These are phyloP conservation scores for Aleiodes leptofemur DNA, from an alignment of 2,888 invertebrate species.

Conservation along the genomic window DNA sequence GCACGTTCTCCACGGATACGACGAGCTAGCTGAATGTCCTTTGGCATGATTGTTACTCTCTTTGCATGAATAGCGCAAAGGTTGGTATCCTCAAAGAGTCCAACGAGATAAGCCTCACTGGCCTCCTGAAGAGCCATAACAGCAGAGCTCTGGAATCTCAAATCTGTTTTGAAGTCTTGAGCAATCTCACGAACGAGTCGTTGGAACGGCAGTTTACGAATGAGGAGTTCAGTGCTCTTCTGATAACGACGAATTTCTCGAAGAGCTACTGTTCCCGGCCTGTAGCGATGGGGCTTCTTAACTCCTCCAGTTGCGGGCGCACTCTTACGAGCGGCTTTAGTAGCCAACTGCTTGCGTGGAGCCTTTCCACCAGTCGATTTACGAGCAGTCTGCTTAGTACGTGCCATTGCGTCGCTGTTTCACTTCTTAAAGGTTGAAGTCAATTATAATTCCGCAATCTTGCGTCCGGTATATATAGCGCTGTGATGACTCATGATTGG, in stretches of 20 bases:
- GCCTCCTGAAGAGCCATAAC: constrained; percentile 83
- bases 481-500: too few species aligned
- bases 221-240: constrained; percentile 84
- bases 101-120: constrained; percentile 81
- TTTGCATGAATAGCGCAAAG: constrained; percentile 87
- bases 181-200: constrained; percentile 85
- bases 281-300: constrained; percentile 84
- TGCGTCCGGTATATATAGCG: too few species aligned
- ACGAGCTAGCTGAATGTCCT: constrained; percentile 79
- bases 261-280: constrained; percentile 83
- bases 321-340: constrained; percentile 83
- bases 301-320: constrained; percentile 83
- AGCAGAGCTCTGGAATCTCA: constrained; percentile 84
- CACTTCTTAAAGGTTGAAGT: neutral
- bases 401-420: constrained; percentile 78
- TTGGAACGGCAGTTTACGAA: constrained; percentile 85
- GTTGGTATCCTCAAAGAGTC: constrained; percentile 86
- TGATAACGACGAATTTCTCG: constrained; percentile 85
- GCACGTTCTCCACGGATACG: constrained; percentile 62
- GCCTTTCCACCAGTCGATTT: constrained; percentile 82
- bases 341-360: constrained; percentile 80
- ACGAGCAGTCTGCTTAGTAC: constrained; percentile 86
- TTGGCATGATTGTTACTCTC: constrained; percentile 82
- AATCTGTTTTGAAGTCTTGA: constrained; percentile 84
- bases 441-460: too few species aligned